Evolutionary conservation across 2,888 invertebrate genomes (phyloP).

Genomic region (Desoria tigrina): DNA sequence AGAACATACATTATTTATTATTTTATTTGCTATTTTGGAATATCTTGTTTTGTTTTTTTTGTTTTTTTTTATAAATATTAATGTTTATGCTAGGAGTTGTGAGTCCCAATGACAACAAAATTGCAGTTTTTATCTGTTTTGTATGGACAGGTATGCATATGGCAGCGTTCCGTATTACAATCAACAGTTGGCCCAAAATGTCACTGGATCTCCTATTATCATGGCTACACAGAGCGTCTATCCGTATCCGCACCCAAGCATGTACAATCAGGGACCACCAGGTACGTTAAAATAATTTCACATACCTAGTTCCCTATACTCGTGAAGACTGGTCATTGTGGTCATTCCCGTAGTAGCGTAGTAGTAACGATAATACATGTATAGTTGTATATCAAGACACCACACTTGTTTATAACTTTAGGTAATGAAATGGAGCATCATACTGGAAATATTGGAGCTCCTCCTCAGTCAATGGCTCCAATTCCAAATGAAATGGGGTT

Average conservation of each 20-base stretch:
- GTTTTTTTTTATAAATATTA: too few species aligned
- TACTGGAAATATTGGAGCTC: slow-evolving; percentile 23
- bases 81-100: too few species aligned
- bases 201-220: slow-evolving; percentile 49
- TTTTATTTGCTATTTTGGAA: too few species aligned
- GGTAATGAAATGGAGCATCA: slow-evolving; percentile 42
- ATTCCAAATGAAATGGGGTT: slow-evolving; percentile 38
- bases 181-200: slow-evolving; percentile 47
- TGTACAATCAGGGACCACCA: slow-evolving; percentile 32
- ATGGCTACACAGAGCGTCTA: slow-evolving; percentile 31
- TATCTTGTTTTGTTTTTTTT: neutral
- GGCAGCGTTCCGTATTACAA: slow-evolving; percentile 33
- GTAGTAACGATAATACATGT: neutral
- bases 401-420: neutral
- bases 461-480: slow-evolving; percentile 29
- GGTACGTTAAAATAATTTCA: slow-evolving; percentile 14
- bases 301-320: neutral
- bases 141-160: slow-evolving; percentile 31
- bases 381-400: neutral
- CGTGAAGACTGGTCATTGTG: neutral
- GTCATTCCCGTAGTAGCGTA: neutral
- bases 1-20: slow-evolving; percentile 15
- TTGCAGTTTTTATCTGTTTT: neutral
- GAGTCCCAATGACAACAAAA: neutral
- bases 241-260: slow-evolving; percentile 26